Evolutionary conservation across 2,113 vertebrate genomes (phyloP).

Genomic region (Clarias gariepinus): DNA sequence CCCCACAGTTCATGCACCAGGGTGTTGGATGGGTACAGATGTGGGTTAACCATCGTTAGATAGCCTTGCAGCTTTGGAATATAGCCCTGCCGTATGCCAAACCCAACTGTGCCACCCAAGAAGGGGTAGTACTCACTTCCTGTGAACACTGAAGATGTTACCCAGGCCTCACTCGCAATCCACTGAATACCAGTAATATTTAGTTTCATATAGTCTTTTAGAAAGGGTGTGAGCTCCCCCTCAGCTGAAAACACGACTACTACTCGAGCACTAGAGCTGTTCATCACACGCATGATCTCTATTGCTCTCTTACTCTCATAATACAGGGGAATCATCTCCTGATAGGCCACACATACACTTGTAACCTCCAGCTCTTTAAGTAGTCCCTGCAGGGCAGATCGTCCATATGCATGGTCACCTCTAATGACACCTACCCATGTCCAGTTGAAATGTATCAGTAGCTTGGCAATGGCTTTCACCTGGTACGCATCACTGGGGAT

Average conservation of each 20-base stretch:
- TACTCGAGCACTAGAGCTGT: constrained; percentile 68
- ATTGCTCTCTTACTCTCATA: constrained; percentile 62
- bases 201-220: constrained; percentile 69
- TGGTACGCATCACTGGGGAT: constrained; percentile 61
- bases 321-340: constrained; percentile 72
- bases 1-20: constrained; percentile 72
- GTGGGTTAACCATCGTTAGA: constrained; percentile 65
- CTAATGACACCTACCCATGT: constrained; percentile 71
- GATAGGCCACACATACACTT: constrained; percentile 70
- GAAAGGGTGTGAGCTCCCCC: constrained; percentile 72
- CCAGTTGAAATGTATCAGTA: constrained; percentile 72
- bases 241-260: constrained; percentile 73
- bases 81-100: constrained; percentile 66
- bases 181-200: constrained; percentile 75
- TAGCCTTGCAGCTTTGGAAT: constrained; percentile 68
- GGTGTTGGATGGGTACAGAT: constrained; percentile 61
- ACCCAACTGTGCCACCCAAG: constrained; percentile 74
- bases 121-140: constrained; percentile 68
- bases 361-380: constrained; percentile 65
- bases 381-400: constrained; percentile 69
- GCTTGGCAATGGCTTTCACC: constrained; percentile 73
- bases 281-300: constrained; percentile 73
- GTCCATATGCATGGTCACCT: constrained; percentile 73
- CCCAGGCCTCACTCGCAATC: constrained; percentile 77
- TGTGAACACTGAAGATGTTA: constrained; percentile 71